Base-by-base conservation (phyloP, 2,797 vertebrate genomes). In the Pipistrellus kuhlii region DNA sequence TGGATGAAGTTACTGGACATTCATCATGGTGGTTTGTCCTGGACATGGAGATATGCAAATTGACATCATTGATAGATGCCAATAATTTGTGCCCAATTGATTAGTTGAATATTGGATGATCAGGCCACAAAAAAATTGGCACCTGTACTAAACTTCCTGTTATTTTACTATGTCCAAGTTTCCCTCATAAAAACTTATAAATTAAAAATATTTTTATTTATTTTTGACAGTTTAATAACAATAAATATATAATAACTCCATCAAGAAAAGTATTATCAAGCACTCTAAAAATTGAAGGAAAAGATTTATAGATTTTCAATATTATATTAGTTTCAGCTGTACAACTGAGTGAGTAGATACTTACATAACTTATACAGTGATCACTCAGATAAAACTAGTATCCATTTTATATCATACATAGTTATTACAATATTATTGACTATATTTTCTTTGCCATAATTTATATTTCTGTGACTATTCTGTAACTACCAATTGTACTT, bases 51-150 rank as follows among this genome's bases (percentile, higher is more conserved):
- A 57, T 25, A 25, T 12, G 57, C 57, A 59, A 25, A n/a, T 15
- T n/a, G 14, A n/a, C 30, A 64, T n/a, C 30, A 17, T 30, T 30
- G 5, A 41, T 7, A 3, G 38, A 38, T 3, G 0, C 11, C 12
- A 64, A 0, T 41, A 17, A 51, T 25, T 11, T 64, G 18, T 25
- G 27, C 9, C 64, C 18, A 11, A 18, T 0, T 23, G n/a, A 4
- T 8, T 17, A 13, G 30, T 27, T 4, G n/a, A 21, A 27, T 41
- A 7, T 17, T 6, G 7, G 23, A 20, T 5, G 7, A n/a, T 0
- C 3, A 8, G 18, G n/a, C 57, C 13, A 27, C 12, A n/a, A 75
- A 15, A 20, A 20, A 1, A 27, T 7, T 17, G 14, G 5, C 4
- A 35, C 4, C n/a, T 30, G 14, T 0, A 9, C 3, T 14, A 1